Evolutionary conservation across 2,888 invertebrate species (phyloP).

Genomic region (Tetanocera ferruginea): DNA sequence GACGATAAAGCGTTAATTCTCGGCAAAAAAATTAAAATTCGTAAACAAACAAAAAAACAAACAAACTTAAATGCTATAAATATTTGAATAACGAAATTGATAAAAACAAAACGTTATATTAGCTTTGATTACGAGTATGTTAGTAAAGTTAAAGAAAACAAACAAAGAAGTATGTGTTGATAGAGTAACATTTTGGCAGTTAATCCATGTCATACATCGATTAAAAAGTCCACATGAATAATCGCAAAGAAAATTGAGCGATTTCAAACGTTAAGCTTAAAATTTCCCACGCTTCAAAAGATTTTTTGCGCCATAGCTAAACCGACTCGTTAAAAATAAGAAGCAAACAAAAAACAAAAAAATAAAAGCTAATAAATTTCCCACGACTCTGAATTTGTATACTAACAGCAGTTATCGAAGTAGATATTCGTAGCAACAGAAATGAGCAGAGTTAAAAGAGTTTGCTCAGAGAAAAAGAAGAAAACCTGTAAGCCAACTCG

Average conservation of each 20-base stretch:
- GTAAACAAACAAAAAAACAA: too few species aligned
- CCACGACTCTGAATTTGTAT: constrained; percentile 65
- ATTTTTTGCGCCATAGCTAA: constrained; percentile 26
- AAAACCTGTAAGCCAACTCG: constrained; percentile 22
- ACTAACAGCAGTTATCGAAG: constrained; percentile 47
- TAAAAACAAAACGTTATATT: too few species aligned
- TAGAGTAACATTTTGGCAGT: too few species aligned
- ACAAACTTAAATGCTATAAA: too few species aligned
- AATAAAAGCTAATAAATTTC: constrained; percentile 56
- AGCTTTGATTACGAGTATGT: too few species aligned
- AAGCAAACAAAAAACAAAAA: constrained; percentile 6
- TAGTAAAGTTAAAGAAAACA: too few species aligned
- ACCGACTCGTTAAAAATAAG: constrained; percentile 25
- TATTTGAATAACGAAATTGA: too few species aligned
- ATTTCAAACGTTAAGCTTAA: constrained; percentile 30
- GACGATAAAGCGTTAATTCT: too few species aligned
- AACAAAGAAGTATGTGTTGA: too few species aligned
- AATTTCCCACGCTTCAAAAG: constrained; percentile 44
- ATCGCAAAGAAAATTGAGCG: constrained; percentile 14
- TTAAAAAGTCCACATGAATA: not conserved
- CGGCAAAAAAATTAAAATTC: too few species aligned
- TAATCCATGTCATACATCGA: too few species aligned
- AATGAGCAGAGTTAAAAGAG: constrained; percentile 6
- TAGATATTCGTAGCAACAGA: constrained; percentile 20
- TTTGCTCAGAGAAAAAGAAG: not conserved